Evolutionary conservation across 2,888 invertebrate genomes (phyloP).

Genomic region (Halictus quadricinctus): DNA sequence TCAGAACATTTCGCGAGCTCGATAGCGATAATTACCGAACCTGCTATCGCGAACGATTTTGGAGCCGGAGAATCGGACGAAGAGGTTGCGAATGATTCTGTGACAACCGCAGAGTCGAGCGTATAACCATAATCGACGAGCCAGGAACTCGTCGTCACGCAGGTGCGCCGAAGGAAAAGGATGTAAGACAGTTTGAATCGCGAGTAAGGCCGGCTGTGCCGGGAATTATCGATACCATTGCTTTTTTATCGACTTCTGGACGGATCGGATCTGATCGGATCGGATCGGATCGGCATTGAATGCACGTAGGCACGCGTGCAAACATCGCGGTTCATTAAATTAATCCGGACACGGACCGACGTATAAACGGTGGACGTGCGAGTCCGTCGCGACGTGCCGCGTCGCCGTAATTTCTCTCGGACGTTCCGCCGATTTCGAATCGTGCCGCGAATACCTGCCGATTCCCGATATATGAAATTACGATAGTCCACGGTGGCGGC

Average conservation of each 20-base stretch:
- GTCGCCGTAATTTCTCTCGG: conserved; percentile 68
- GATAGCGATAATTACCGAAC: neutral
- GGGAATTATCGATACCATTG: conserved; percentile 35
- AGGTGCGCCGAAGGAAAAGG: neutral
- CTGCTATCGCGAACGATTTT: neutral
- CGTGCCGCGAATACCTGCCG: conserved; percentile 62
- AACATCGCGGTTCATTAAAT: conserved; percentile 77
- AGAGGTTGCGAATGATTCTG: neutral
- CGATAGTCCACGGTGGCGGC: conserved; percentile 19
- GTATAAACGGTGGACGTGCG: conserved; percentile 70
- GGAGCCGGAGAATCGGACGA: neutral
- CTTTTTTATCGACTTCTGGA: conserved; percentile 31
- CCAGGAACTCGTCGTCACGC: neutral
- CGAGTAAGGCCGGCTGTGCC: neutral
- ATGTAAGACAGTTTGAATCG: conserved; percentile 8
- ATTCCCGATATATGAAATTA: conserved; percentile 60
- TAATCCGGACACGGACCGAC: conserved; percentile 70
- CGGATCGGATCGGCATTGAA: conserved; percentile 61
- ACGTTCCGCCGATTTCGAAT: conserved; percentile 65
- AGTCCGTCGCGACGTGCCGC: conserved; percentile 69
- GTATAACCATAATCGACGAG: neutral
- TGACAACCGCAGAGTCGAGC: neutral
- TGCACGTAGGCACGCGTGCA: conserved; percentile 70
- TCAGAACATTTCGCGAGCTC: neutral
- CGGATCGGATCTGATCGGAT: neutral